These are phyloP conservation scores for Molanna angustata DNA, from an alignment of 2,888 invertebrate genomes.

Conservation along the genomic window DNA sequence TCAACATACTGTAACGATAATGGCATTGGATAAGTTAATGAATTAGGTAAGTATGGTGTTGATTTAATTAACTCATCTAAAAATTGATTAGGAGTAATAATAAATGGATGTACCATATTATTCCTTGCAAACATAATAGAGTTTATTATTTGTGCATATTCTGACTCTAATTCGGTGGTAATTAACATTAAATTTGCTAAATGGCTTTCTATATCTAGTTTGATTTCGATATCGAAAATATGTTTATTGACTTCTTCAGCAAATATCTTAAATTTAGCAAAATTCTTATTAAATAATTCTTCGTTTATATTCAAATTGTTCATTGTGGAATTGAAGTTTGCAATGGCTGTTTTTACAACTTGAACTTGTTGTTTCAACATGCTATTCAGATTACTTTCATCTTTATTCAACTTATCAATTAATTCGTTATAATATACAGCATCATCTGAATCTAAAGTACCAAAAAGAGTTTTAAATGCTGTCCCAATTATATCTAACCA, in stretches of 20 bases:
- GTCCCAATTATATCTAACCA: conserved; percentile 11
- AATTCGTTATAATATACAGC: conserved; percentile 26
- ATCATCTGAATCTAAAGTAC: conserved; percentile 16
- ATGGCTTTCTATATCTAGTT: conserved; percentile 19
- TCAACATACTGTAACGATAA: not conserved
- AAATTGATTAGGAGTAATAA: conserved; percentile 27
- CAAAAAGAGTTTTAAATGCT: conserved; percentile 14
- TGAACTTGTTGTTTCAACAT: conserved; percentile 32
- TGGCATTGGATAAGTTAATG: not conserved
- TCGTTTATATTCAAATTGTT: conserved; percentile 27
- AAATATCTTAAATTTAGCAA: conserved; percentile 20
- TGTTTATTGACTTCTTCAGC: conserved; percentile 11
- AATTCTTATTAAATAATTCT: conserved; percentile 30
- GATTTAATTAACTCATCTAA: not conserved
- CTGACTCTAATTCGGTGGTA: conserved; percentile 23
- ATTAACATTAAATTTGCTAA: conserved; percentile 26
- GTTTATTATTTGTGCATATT: conserved; percentile 23
- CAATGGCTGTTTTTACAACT: conserved; percentile 27
- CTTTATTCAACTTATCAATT: conserved; percentile 26
- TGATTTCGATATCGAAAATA: conserved; percentile 8
- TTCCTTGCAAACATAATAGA: conserved; percentile 27
- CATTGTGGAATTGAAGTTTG: conserved; percentile 31
- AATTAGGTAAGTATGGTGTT: not conserved
- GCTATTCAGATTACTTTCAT: conserved; percentile 24
- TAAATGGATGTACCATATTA: conserved; percentile 30